phyloP scores from a whole-genome alignment of 2,797 vertebrate species.

The Falco peregrinus region DNA sequence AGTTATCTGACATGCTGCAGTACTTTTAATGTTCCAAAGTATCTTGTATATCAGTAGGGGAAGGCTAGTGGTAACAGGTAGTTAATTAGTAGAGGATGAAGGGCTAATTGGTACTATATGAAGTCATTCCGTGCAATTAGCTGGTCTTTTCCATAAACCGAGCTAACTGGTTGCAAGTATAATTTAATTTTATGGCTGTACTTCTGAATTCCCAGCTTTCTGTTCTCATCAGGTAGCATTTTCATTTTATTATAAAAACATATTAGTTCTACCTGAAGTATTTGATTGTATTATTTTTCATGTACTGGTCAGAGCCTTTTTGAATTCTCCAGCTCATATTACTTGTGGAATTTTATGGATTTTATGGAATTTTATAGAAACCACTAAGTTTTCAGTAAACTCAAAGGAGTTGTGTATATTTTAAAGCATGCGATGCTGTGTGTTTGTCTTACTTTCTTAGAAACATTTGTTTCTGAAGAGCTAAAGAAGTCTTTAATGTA shows the following conservation, averaged over 20 bases:
- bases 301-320: not conserved
- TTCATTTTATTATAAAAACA: not conserved
- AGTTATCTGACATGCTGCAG: not conserved
- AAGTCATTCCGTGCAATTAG: not conserved
- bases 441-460: slow-evolving; percentile 1
- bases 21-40: slow-evolving; percentile 3
- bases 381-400: not conserved
- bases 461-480: not conserved
- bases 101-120: not conserved
- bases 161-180: not conserved
- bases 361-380: not conserved
- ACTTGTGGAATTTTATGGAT: not conserved
- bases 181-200: slow-evolving; percentile 1
- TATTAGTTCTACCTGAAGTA: not conserved
- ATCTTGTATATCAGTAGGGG: not conserved
- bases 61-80: not conserved
- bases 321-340: not conserved
- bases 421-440: not conserved
- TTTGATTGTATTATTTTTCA: not conserved
- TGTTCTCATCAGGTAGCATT: not conserved
- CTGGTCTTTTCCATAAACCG: not conserved
- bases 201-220: not conserved
- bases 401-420: slow-evolving; percentile 2
- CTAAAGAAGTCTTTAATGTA: not conserved
- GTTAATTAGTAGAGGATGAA: slow-evolving; percentile 2